Conservation (phyloP, 1,140 invertebrate species). For the Aphelenchoides avenae region DNA sequence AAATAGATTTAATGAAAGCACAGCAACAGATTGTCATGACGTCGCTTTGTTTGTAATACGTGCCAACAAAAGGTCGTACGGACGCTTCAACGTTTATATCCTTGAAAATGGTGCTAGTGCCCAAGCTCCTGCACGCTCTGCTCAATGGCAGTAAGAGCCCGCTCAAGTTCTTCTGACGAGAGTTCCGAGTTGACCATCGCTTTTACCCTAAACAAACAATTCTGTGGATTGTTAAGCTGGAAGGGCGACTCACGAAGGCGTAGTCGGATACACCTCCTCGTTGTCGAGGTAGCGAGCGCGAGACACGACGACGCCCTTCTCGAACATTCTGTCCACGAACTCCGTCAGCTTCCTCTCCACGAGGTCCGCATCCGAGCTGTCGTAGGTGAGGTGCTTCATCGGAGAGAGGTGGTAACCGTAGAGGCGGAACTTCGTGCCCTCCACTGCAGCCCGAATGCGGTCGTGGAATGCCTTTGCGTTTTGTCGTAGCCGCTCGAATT, state of each 20-base stretch:
- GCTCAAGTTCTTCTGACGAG: too few relatives aligned
- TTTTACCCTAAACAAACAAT: too few relatives aligned
- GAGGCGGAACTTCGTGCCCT: constrained; percentile 40
- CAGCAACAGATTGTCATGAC: too few relatives aligned
- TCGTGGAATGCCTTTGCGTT: constrained; percentile 41
- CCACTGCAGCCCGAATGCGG: constrained; percentile 27
- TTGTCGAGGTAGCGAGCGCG: constrained; percentile 49
- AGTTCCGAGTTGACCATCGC: too few relatives aligned
- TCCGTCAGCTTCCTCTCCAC: constrained; percentile 40
- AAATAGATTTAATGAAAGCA: too few relatives aligned
- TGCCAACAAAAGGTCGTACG: too few relatives aligned
- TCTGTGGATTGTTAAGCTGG: not conserved
- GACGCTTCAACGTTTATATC: too few relatives aligned
- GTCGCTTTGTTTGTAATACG: too few relatives aligned
- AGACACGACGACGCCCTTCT: constrained; percentile 40
- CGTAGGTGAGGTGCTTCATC: constrained; percentile 37
- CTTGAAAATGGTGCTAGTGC: too few relatives aligned
- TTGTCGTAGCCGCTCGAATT: constrained; percentile 31
- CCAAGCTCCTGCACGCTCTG: too few relatives aligned
- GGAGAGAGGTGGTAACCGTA: constrained; percentile 35
- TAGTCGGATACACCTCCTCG: constrained; percentile 44
- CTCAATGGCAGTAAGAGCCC: too few relatives aligned
- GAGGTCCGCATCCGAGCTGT: constrained; percentile 18
- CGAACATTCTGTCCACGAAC: constrained; percentile 43
- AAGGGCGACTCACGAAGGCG: constrained; percentile 20